Conservation (phyloP, 2,888 invertebrate species). For the Agriotes lineatus region DNA sequence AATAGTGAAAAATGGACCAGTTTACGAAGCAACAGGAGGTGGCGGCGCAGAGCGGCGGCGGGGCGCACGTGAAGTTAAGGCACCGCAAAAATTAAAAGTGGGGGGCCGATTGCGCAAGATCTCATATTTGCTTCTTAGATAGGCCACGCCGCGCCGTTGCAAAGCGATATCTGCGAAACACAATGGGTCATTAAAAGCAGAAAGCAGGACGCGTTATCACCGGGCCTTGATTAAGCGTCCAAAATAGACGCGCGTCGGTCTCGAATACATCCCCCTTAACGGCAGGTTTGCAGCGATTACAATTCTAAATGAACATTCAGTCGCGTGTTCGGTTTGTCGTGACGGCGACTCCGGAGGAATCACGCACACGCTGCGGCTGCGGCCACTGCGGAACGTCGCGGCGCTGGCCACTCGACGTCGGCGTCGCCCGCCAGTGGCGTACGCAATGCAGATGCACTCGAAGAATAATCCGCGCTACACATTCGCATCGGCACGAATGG, state of each 20-base stretch:
- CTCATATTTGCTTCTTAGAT: not conserved
- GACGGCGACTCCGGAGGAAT: slow-evolving; percentile 51
- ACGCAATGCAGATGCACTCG: slow-evolving; percentile 55
- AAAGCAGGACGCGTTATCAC: slow-evolving; percentile 46
- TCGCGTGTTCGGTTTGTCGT: slow-evolving; percentile 59
- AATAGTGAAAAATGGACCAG: slow-evolving; percentile 42
- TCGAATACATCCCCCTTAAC: slow-evolving; percentile 46
- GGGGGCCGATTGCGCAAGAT: not conserved
- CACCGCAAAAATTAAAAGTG: not conserved
- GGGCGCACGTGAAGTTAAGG: slow-evolving; percentile 1
- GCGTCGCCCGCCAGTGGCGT: slow-evolving; percentile 45
- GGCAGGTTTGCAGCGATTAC: slow-evolving; percentile 50
- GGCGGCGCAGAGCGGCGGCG: not conserved
- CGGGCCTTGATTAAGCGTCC: slow-evolving; percentile 48
- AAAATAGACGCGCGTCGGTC: slow-evolving; percentile 45
- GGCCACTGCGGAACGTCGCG: slow-evolving; percentile 51
- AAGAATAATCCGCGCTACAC: slow-evolving; percentile 33
- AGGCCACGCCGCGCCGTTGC: slow-evolving; percentile 42
- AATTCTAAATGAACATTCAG: slow-evolving; percentile 58
- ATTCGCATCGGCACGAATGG: slow-evolving; percentile 50
- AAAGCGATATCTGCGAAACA: slow-evolving; percentile 50
- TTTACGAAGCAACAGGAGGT: slow-evolving; percentile 30
- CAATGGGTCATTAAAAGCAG: slow-evolving; percentile 45
- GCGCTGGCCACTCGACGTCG: too few species aligned
- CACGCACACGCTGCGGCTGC: slow-evolving; percentile 55